These are phyloP conservation scores for Pao palembangensis DNA, from an alignment of 2,113 vertebrate genomes.

Conservation along the genomic window DNA sequence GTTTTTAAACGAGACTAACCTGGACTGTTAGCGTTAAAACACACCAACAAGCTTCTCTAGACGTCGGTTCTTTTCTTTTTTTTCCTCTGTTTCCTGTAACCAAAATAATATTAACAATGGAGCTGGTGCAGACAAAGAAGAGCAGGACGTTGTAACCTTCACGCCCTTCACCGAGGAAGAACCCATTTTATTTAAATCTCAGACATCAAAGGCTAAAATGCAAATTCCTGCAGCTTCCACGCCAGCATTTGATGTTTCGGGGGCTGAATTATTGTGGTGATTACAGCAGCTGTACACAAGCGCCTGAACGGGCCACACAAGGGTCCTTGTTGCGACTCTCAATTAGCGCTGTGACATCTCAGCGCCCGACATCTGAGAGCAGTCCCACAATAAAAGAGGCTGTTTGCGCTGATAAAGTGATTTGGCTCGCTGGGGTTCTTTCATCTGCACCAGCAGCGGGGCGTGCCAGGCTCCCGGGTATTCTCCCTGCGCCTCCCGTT, in stretches of 20 bases:
- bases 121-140: constrained; percentile 32
- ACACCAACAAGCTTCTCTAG: constrained; percentile 28
- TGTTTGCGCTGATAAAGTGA: constrained; percentile 69
- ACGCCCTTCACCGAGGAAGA: constrained; percentile 46
- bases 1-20: background rate
- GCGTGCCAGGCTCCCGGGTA: constrained; percentile 58
- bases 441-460: constrained; percentile 59
- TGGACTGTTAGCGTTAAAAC: constrained; percentile 21
- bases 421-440: constrained; percentile 59
- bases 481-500: constrained; percentile 47
- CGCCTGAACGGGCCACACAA: constrained; percentile 52
- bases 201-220: constrained; percentile 69
- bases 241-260: constrained; percentile 70
- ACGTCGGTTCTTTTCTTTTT: constrained; percentile 30
- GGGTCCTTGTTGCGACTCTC: constrained; percentile 63
- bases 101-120: constrained; percentile 52
- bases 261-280: constrained; percentile 66
- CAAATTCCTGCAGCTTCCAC: constrained; percentile 68
- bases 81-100: constrained; percentile 46
- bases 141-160: constrained; percentile 63
- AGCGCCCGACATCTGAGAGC: constrained; percentile 58
- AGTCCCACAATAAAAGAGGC: constrained; percentile 56
- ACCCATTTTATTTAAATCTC: constrained; percentile 65
- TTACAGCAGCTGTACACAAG: constrained; percentile 64
- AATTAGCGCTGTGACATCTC: constrained; percentile 71